A percentile compares a stretch with the other conserved stretches of the same genome.
These are phyloP conservation scores for Chloroclystis v-ata DNA, from an alignment of 2,888 invertebrate genomes.

Conservation along the genomic window DNA sequence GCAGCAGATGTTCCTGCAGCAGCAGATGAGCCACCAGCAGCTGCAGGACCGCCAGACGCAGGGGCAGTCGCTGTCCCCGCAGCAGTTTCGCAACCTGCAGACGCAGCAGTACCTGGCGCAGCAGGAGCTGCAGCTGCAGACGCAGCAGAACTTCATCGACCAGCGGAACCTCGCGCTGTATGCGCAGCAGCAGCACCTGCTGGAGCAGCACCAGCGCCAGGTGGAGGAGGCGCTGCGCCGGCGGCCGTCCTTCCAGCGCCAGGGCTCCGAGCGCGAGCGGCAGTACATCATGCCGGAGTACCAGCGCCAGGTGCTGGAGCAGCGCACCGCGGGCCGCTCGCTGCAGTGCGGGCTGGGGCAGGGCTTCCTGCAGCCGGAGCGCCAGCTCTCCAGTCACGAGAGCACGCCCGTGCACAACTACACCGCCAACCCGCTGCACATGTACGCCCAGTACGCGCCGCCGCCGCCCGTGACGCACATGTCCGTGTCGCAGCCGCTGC, in stretches of 20 bases:
- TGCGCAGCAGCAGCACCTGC: slow-evolving; percentile 71
- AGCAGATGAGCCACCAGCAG: slow-evolving; percentile 69
- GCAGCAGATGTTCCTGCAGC: slow-evolving; percentile 70
- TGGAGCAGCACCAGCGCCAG: slow-evolving; percentile 75
- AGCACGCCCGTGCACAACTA: slow-evolving; percentile 73
- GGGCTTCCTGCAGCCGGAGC: slow-evolving; percentile 61
- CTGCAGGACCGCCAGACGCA: slow-evolving; percentile 67
- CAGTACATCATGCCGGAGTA: slow-evolving; percentile 54
- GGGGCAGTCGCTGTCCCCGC: slow-evolving; percentile 70
- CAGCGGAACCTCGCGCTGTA: slow-evolving; percentile 74
- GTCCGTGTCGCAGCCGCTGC: slow-evolving; percentile 18
- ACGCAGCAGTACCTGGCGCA: slow-evolving; percentile 75
- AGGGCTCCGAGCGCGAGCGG: slow-evolving; percentile 68
- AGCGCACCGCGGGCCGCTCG: slow-evolving; percentile 65
- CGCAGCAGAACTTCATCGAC: slow-evolving; percentile 77
- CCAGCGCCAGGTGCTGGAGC: slow-evolving; percentile 51
- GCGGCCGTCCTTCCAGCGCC: slow-evolving; percentile 63
- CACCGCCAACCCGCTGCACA: slow-evolving; percentile 65
- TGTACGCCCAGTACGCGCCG: slow-evolving; percentile 54
- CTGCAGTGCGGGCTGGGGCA: slow-evolving; percentile 63
- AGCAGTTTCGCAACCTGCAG: slow-evolving; percentile 62
- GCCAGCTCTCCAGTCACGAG: slow-evolving; percentile 75
- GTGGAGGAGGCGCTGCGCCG: slow-evolving; percentile 65
- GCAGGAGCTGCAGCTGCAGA: slow-evolving; percentile 71
- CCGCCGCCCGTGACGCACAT: slow-evolving; percentile 36